phyloP scores from a whole-genome alignment of 2,113 vertebrate species.

The Malurus alboscapulatus region DNA sequence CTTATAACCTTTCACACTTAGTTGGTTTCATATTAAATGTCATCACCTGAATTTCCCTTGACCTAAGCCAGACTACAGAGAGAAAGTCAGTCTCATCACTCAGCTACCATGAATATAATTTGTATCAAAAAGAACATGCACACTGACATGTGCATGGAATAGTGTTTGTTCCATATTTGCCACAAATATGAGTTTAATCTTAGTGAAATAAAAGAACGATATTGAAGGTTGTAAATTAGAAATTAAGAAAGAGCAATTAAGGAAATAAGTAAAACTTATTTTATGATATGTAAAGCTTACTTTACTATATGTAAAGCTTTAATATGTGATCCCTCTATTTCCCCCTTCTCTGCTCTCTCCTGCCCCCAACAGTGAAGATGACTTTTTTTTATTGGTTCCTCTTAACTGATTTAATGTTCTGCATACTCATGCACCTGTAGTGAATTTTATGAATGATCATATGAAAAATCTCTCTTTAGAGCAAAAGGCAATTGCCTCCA shows the following conservation, averaged over 20 bases:
- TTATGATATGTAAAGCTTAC: no score
- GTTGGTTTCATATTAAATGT: constrained; percentile 45
- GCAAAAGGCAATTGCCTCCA: neutral
- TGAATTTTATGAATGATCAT: constrained; percentile 2
- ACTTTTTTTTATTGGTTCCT: neutral
- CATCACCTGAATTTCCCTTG: constrained; percentile 19
- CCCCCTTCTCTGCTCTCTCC: neutral
- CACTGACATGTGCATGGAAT: neutral
- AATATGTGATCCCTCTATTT: neutral
- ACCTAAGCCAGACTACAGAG: neutral
- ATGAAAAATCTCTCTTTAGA: neutral
- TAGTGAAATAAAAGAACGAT: neutral
- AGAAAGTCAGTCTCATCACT: constrained; percentile 16
- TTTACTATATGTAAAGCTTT: neutral
- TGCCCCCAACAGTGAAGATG: neutral
- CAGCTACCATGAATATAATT: neutral
- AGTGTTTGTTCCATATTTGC: constrained; percentile 2
- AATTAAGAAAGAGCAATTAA: neutral
- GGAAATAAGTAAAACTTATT: neutral
- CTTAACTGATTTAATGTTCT: constrained; percentile 6
- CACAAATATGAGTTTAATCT: neutral
- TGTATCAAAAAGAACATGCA: neutral
- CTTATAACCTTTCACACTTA: constrained; percentile 52
- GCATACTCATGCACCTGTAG: neutral
- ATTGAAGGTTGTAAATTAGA: neutral